Base-by-base conservation (phyloP, 1,140 invertebrate genomes). In the Halyomorpha halys region DNA sequence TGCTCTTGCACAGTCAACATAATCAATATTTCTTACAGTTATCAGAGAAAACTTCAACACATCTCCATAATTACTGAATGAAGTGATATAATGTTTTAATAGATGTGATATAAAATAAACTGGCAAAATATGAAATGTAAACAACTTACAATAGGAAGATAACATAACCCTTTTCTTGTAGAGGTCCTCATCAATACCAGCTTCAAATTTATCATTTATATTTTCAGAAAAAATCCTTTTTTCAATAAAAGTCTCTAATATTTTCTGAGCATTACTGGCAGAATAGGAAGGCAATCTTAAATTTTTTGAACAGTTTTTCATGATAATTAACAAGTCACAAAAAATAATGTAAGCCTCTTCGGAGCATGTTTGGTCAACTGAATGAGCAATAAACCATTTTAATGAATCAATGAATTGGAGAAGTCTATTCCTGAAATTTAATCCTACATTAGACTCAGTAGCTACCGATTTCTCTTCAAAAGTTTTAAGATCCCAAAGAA, bases 41-140 rank as follows among this genome's bases (percentile, higher is more conserved):
- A 14, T 11, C 11, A 56, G 27, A 5, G 53, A 27, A 11, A 14
- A 5, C 19, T 56, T 23, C 15, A 56, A 23, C 4, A 56, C 9
- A 56, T 62, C 45, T 68, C 23, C 53, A 56, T 23, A 56, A 25
- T 56, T 56, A 23, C 8, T 5, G 14, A 23, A 56, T 16, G 53
- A 23, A 5, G 1, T 9, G 6, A 21, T 15, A 23, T 56, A 56
- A 25, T 56, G 23, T 15, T 23, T 23, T 15, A 56, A 23, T 11
- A 56, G 14, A 56, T 56, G 18, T 27, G 53, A 56, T 13, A 56
- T 56, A 56, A 56, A 56, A 56, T 56, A 56, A 21, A 56, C 53
- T 11, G 53, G 21, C 23, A 56, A 56, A 25, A 56, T 25, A 18
- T 27, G 4, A 15, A 9, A 25, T 4, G 53, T 25, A 23, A 56